Evolutionary conservation across 2,113 vertebrate species (phyloP), one percentile per base, ranked within the genome.

Genomic region (Notiomystis cincta): DNA sequence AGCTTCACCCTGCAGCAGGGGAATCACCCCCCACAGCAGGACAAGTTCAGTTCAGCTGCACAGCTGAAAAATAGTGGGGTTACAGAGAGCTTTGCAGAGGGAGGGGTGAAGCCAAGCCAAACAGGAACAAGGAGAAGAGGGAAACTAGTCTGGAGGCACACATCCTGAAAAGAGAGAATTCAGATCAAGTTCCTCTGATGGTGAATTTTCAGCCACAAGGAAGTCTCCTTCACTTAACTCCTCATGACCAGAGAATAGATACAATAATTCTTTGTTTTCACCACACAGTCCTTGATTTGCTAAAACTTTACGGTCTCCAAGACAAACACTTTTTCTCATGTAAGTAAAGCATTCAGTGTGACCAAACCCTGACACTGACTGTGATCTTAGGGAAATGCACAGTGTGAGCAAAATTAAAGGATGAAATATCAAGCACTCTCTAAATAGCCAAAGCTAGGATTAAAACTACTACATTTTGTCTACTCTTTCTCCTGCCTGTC

Each of bases 331-430:
- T 57, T 75, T 14, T 71, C 65, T 66, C 37, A 10, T 19, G 35
- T 1, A 6, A 37, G 61, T 47, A 64, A 84, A 91, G 33, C 30
- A 56, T 44, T 78, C 37, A 67, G 40, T 16, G 28, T 40, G 53
- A 93, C 64, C n/a, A 78, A 92, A 92, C 44, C 64, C 67, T 78
- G 48, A 77, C 20, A 2, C 33, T 88, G 21, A 48, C n/a, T 4
- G 4, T 82, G 60, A 44, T 15, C 25, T 79, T 54, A 33, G 6
- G 44, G 47, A 93, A 70, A 70, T 25, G 48, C 15, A 44, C 13
- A 76, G 44, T 3, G 10, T 71, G 67, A 89, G 45, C 48, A 82
- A 89, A 91, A 91, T 45, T 67, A 87, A 78, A 91, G 65, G 61
- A 82, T 30, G 21, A 61, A 67, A 75, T 33, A 67, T 33, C 51